phyloP scores from a whole-genome alignment of 2,888 invertebrate species.

The Zootermopsis nevadensis region DNA sequence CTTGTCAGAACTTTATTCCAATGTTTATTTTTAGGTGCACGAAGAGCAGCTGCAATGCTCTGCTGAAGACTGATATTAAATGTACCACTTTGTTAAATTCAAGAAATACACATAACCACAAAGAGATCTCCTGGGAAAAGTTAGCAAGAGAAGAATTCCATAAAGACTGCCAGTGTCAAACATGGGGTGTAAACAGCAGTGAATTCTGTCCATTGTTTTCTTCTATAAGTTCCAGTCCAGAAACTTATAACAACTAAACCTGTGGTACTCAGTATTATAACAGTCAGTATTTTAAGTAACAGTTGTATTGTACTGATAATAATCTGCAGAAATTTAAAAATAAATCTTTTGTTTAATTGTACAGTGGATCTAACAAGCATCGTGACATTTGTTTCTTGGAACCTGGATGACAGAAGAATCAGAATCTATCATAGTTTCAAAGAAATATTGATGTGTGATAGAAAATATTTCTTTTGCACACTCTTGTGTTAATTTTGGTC shows the following conservation, averaged over 20 bases:
- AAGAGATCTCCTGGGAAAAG: slow-evolving; percentile 11
- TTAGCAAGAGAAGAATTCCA: slow-evolving; percentile 11
- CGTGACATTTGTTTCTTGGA: too few species aligned
- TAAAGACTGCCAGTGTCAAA: slow-evolving; percentile 9
- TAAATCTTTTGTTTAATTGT: too few species aligned
- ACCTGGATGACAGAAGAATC: too few species aligned
- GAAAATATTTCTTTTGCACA: too few species aligned
- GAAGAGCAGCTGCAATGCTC: slow-evolving; percentile 24
- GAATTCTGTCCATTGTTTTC: background rate
- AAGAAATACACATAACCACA: slow-evolving; percentile 28
- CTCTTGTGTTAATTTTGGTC: too few species aligned
- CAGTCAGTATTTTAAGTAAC: background rate
- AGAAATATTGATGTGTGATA: too few species aligned
- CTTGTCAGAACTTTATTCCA: background rate
- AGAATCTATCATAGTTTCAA: too few species aligned
- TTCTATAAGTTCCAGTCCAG: background rate
- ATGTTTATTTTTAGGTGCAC: slow-evolving; percentile 10
- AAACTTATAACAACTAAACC: background rate
- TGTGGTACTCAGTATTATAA: background rate
- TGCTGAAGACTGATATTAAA: slow-evolving; percentile 15
- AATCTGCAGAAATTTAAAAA: too few species aligned
- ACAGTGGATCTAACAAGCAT: too few species aligned
- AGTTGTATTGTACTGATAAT: too few species aligned
- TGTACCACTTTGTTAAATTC: slow-evolving; percentile 15
- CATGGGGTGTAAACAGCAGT: background rate